Evolutionary conservation across 1,140 invertebrate genomes (phyloP), one percentile per base, ranked within the genome.

Genomic region (Drosophila tropicalis): DNA sequence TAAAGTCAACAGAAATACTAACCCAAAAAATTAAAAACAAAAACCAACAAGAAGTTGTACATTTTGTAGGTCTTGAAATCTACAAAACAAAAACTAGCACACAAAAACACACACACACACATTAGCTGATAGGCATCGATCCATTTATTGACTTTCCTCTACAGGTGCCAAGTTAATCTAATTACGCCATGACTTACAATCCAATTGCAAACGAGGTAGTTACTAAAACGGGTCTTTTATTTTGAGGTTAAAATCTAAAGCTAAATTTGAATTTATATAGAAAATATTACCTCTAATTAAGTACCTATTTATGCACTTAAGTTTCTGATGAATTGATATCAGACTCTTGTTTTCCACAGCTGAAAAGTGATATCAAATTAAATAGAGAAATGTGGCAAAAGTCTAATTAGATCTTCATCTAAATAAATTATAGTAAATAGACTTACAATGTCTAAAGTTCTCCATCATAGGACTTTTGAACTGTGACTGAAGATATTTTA

Each of bases 141-240:
- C 9, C 44, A 47, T 47, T 47, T 47, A 17, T 47, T 17, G 44
- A 6, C 17, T 47, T 17, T 47, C 44, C 44, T 19, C 61, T 40
- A 65, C 81, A 85, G 81, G 81, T 85, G 81, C 55, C 51, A 51
- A 71, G 72, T 58, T 87, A 86, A 87, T 86, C 83, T 87, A 87
- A 86, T 86, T 86, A 86, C 79, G 79, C 69, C 72, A 73, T 63
- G 57, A 58, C 51, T 44, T 13, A 41, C 54, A 9, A 51, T 22
- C 10, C 62, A 81, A 75, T 71, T 86, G 70, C 87, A 82, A 29
- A 29, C 29, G 29, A 29, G 29, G 29, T 29, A 29, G 29, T 29
- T 29, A 5, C 6, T 6, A 29, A 29, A 29, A 29, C 29, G 29
- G 29, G 29, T 65, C 51, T 62, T 65, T 62, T 5, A 51, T 19